Evolutionary conservation across 2,888 invertebrate genomes (phyloP), one percentile per base, ranked within the genome.

Genomic region (Antheraea yamamai): DNA sequence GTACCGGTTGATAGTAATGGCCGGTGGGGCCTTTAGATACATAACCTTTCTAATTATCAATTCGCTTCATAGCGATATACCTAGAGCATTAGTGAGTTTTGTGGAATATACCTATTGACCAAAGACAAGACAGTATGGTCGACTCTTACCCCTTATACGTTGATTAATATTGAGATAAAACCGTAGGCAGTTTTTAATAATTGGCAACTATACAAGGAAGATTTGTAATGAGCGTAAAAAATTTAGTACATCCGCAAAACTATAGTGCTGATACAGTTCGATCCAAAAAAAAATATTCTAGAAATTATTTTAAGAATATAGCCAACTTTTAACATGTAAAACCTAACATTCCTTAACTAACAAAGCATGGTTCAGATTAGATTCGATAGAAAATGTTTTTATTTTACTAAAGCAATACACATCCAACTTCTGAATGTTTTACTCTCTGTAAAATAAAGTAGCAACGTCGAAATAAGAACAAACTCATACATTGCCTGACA

Each of bases 21-120:
- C 83, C 87, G 83, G 83, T 87, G 84, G 89, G 92, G 91, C 91
- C 89, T 87, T 79, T 82, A 84, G 85, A 82, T 90, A 91, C 90
- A 91, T 89, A 89, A 91, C 89, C 90, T 91, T 89, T 85, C 87
- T 92, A 93, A 94, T 94, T 93, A 93, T 91, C 91, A 79, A 78
- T 78, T 81, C 83, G 78, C 79, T 82, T 81, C 77, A 76, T 77
- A 79, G 78, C 80, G 80, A n/a, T 30, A 30, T 30, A 30, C 81
- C 79, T 79, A 76, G 81, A 81, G 84, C 81, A 78, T 79, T 79
- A 84, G 80, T 82, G 30, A 26, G 35, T 55, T 55, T 74, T 18
- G 58, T 52, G 18, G 30, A 71, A 26, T n/a, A 55, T 30, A 30
- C 30, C 3, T 30, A 68, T 30, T 51, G 72, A 26, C 1, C 7